Conservation (phyloP, 2,797 vertebrate genomes). For the Salarias fasciatus region DNA sequence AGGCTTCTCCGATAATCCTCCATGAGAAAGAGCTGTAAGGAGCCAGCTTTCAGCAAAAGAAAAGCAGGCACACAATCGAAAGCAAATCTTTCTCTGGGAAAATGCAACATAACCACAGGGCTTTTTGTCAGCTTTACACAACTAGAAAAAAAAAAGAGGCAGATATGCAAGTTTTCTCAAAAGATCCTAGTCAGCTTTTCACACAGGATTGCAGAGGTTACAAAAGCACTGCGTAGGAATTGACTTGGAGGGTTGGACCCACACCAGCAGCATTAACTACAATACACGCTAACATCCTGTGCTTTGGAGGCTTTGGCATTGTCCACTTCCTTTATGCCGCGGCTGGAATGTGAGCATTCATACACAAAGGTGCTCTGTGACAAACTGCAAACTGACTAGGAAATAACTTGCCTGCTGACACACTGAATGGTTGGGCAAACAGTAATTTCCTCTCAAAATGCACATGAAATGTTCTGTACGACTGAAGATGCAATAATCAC, state of each 20-base stretch:
- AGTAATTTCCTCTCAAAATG: no score
- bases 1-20: constrained; percentile 65
- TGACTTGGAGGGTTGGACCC: constrained; percentile 48
- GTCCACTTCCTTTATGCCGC: constrained; percentile 48
- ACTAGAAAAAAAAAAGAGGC: constrained; percentile 56
- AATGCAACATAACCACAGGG: constrained; percentile 65
- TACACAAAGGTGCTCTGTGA: constrained; percentile 43
- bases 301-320: constrained; percentile 59
- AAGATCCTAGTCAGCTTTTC: constrained; percentile 74
- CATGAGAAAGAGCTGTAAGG: constrained; percentile 57
- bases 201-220: constrained; percentile 66
- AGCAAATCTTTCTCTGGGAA: constrained; percentile 64
- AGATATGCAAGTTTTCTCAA: constrained; percentile 69
- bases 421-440: constrained; percentile 17
- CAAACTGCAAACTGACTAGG: constrained; percentile 9
- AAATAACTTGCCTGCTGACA: constrained; percentile 5
- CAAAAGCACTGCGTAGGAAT: constrained; percentile 64
- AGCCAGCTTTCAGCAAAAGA: constrained; percentile 44
- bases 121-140: constrained; percentile 64
- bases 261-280: constrained; percentile 50
- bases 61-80: constrained; percentile 57
- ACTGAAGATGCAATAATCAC: no score
- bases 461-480: no score
- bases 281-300: constrained; percentile 65
- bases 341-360: constrained; percentile 60